phyloP scores from a whole-genome alignment of 2,797 vertebrate species.

The Pampus argenteus region DNA sequence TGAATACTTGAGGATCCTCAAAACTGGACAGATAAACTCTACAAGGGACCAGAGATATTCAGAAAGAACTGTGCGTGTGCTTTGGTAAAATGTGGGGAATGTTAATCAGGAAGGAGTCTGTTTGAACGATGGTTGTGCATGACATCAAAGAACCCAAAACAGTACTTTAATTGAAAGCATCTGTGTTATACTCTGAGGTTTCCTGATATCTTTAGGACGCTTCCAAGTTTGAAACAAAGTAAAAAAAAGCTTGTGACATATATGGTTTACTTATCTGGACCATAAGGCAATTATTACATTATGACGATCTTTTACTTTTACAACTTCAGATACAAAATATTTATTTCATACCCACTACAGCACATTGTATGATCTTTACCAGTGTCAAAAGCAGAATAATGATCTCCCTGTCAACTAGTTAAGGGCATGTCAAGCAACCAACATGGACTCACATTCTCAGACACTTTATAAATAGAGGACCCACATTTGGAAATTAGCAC shows the following conservation, averaged over 20 bases:
- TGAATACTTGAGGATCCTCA: not conserved
- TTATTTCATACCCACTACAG: not conserved
- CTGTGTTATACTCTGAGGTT: not conserved
- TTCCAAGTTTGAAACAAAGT: not conserved
- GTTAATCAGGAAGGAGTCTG: not conserved
- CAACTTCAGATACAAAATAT: not conserved
- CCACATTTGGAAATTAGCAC: slow-evolving; percentile 52
- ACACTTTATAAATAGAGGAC: slow-evolving; percentile 42
- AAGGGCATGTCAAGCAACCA: not conserved
- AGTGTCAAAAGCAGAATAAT: not conserved
- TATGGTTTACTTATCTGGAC: not conserved
- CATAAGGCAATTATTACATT: slow-evolving; percentile 5
- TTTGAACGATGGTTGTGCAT: not conserved
- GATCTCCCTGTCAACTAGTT: not conserved
- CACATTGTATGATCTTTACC: not conserved
- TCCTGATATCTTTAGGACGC: not conserved
- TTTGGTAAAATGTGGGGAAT: not conserved
- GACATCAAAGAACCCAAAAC: not conserved
- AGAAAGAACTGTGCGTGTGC: not conserved
- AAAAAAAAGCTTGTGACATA: not conserved
- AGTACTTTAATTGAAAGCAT: not conserved
- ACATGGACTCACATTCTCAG: slow-evolving; percentile 23
- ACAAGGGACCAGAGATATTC: not conserved
- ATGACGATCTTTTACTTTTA: not conserved
- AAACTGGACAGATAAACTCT: not conserved